phyloP scores from a whole-genome alignment of 1,140 invertebrate species.

The Ceratosolen fusciceps region DNA sequence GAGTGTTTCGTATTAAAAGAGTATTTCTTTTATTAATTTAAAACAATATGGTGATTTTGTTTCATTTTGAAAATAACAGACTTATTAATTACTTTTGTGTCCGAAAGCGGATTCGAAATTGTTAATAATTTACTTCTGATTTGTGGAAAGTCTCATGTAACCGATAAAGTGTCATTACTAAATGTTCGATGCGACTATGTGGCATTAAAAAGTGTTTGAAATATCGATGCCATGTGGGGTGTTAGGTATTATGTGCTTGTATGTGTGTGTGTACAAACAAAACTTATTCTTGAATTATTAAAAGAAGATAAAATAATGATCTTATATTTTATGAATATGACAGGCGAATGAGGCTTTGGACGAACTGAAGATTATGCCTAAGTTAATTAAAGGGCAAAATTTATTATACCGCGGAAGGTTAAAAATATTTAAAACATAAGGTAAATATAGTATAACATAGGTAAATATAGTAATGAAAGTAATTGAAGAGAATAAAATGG shows the following conservation, averaged over 20 bases:
- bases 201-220: constrained; percentile 18
- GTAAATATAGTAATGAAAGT: constrained; percentile 19
- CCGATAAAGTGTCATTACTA: constrained; percentile 14
- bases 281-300: neutral
- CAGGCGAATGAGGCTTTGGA: too few species aligned
- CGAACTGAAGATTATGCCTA: neutral
- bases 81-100: neutral
- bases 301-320: neutral
- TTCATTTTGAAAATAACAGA: neutral
- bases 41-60: neutral
- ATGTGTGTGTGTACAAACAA: neutral
- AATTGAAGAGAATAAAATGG: constrained; percentile 14
- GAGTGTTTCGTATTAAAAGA: too few species aligned
- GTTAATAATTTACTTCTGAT: constrained; percentile 15
- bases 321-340: neutral
- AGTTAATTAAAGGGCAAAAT: constrained; percentile 2
- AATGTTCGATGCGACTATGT: neutral
- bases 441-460: neutral
- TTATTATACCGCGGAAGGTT: neutral
- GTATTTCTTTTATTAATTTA: too few species aligned
- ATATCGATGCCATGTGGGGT: neutral
- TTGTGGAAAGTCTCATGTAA: neutral
- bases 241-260: neutral
- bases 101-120: neutral
- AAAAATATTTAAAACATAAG: constrained; percentile 3